These are phyloP conservation scores for Protophormia terraenovae DNA, from an alignment of 2,888 invertebrate species.

Conservation along the genomic window DNA sequence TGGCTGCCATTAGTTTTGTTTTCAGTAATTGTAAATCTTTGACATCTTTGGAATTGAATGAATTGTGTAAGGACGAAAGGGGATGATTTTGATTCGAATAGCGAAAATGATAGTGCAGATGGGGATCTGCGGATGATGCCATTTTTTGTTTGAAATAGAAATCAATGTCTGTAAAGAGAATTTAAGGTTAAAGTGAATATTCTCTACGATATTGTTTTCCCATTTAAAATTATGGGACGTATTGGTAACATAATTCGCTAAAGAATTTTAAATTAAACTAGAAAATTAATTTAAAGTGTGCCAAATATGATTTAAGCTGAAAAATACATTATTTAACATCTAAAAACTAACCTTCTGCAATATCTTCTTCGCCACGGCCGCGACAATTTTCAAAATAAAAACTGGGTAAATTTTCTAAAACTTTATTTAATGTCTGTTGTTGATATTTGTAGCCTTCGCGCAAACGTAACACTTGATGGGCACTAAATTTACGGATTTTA, in stretches of 20 bases:
- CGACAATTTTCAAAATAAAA: constrained; percentile 96
- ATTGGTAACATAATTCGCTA: too few species aligned
- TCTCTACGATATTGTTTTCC: too few species aligned
- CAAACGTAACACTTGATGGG: constrained; percentile 93
- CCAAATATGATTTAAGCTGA: too few species aligned
- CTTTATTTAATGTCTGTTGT: constrained; percentile 96
- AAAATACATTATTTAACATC: neutral
- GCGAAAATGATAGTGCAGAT: constrained; percentile 47
- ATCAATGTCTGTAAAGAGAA: constrained; percentile 77
- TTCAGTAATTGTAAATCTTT: constrained; percentile 75
- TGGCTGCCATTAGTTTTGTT: constrained; percentile 75
- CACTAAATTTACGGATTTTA: constrained; percentile 96
- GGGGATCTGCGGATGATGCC: constrained; percentile 66
- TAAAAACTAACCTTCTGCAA: constrained; percentile 77
- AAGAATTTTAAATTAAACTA: too few species aligned
- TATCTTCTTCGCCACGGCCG: constrained; percentile 85
- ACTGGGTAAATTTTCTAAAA: constrained; percentile 94
- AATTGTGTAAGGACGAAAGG: constrained; percentile 49
- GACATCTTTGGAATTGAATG: constrained; percentile 73
- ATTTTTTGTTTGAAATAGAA: constrained; percentile 80
- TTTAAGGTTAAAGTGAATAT: too few species aligned
- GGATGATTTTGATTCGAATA: constrained; percentile 35
- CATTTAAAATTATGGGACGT: too few species aligned
- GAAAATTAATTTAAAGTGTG: too few species aligned
- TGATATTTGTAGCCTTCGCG: constrained; percentile 97